Evolutionary conservation across 1,140 invertebrate genomes (phyloP).

Genomic region (Zaprionus kolodkinae): DNA sequence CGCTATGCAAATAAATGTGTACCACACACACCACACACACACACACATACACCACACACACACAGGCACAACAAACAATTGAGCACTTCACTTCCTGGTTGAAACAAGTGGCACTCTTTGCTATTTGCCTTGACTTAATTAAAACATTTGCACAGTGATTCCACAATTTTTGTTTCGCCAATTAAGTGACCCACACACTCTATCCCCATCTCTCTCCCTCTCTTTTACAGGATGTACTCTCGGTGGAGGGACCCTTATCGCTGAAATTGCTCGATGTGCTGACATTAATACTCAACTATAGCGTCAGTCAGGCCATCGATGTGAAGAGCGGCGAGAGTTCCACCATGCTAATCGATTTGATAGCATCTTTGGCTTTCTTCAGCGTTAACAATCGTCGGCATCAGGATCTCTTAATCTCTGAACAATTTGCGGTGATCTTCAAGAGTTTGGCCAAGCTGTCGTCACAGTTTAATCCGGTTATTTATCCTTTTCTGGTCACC

Average conservation of each 20-base stretch:
- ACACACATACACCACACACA: constrained; percentile 54
- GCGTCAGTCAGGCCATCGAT: constrained; percentile 85
- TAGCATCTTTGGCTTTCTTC: constrained; percentile 85
- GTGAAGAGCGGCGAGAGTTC: constrained; percentile 83
- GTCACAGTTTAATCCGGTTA: constrained; percentile 87
- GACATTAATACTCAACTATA: constrained; percentile 93
- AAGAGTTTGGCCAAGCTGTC: constrained; percentile 78
- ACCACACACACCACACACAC: constrained; percentile 49
- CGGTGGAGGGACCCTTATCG: constrained; percentile 91
- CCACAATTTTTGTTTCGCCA: constrained; percentile 59
- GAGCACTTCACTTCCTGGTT: constrained; percentile 72
- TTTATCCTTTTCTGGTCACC: constrained; percentile 95
- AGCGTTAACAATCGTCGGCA: constrained; percentile 85
- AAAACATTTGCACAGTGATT: constrained; percentile 82
- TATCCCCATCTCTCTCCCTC: neutral
- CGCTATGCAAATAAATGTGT: constrained; percentile 72
- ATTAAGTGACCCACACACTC: constrained; percentile 52
- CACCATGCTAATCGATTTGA: constrained; percentile 86
- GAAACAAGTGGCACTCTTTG: constrained; percentile 77
- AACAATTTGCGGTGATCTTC: constrained; percentile 75
- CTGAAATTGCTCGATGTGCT: constrained; percentile 95
- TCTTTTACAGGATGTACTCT: constrained; percentile 90
- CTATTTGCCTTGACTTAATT: constrained; percentile 82
- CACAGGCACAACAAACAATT: constrained; percentile 43
- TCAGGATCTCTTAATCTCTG: constrained; percentile 82